These are phyloP conservation scores for Scalopus aquaticus DNA, from an alignment of 2,113 vertebrate genomes.

Conservation along the genomic window DNA sequence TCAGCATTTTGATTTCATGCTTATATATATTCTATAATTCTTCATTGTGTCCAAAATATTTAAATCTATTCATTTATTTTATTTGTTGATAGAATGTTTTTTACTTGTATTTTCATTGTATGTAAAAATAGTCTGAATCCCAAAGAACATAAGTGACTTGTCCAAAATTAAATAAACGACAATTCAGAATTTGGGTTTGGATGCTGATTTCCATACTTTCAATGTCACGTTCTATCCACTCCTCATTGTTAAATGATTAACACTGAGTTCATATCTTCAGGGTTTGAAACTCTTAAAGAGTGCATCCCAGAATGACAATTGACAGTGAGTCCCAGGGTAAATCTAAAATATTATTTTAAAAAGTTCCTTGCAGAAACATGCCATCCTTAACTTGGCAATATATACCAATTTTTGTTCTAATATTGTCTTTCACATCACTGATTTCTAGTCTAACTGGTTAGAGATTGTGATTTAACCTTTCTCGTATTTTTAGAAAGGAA, in stretches of 20 bases:
- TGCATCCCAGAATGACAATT: background rate
- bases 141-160: background rate
- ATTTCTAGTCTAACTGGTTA: background rate
- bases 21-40: background rate
- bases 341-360: no score
- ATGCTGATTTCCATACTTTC: background rate
- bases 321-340: background rate
- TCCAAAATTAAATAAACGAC: background rate
- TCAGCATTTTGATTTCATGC: background rate
- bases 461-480: background rate
- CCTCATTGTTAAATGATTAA: background rate
- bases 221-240: background rate
- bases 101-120: background rate
- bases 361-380: no score
- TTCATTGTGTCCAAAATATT: background rate
- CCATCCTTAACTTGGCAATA: background rate
- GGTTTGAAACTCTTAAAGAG: background rate
- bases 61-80: background rate
- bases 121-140: background rate
- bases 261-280: background rate
- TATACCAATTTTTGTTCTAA: background rate
- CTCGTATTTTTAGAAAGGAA: conserved; percentile 6
- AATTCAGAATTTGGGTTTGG: background rate
- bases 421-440: background rate
- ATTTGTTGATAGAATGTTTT: background rate